These are phyloP conservation scores for Nycticebus coucang DNA, from an alignment of 2,113 vertebrate genomes.

Conservation along the genomic window DNA sequence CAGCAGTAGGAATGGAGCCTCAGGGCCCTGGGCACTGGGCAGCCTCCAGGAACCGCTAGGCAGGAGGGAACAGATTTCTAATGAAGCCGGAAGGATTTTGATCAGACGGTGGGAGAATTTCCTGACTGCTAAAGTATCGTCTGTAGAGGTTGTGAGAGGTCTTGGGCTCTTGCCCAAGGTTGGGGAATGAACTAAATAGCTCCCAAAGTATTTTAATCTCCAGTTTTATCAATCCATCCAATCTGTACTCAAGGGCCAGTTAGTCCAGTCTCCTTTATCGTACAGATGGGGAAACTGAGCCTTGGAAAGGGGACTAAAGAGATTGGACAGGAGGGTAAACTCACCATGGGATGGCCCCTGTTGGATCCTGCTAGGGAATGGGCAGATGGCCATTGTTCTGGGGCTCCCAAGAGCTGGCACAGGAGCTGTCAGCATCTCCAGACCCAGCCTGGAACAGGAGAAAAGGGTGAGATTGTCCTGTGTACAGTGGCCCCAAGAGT, in stretches of 20 bases:
- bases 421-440: background rate
- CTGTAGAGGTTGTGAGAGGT: constrained; percentile 63
- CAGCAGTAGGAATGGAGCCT: background rate
- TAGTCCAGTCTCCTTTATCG: background rate
- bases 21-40: background rate
- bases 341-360: background rate
- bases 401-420: background rate
- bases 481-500: background rate
- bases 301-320: background rate
- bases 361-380: background rate
- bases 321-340: no score
- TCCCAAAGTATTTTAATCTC: constrained; percentile 52
- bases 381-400: background rate
- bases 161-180: constrained; percentile 42
- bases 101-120: constrained; percentile 68
- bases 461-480: background rate
- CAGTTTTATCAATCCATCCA: constrained; percentile 37
- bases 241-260: background rate
- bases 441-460: background rate
- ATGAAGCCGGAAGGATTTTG: constrained; percentile 68
- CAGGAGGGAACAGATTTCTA: background rate
- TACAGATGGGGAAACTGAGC: background rate
- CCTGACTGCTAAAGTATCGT: constrained; percentile 27
- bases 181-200: background rate
- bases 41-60: background rate